Evolutionary conservation across 2,113 vertebrate species (phyloP).

Genomic region (Macquaria ambigua): DNA sequence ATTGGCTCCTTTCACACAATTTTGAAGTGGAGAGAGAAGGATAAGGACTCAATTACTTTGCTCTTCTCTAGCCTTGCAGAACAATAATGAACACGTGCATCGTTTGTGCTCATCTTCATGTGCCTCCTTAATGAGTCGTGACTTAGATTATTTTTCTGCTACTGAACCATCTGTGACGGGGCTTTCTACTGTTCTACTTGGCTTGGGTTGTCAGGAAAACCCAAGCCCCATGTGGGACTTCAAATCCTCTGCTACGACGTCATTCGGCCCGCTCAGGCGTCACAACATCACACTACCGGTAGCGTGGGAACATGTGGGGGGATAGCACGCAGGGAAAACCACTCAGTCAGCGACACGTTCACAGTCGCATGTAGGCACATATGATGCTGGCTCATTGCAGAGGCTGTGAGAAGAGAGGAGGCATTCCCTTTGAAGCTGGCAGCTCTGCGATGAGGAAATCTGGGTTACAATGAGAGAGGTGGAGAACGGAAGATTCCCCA

Average conservation of each 20-base stretch:
- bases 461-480: constrained; percentile 56
- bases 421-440: constrained; percentile 74
- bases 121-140: constrained; percentile 14
- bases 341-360: constrained; percentile 43
- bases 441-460: constrained; percentile 61
- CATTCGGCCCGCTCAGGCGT: constrained; percentile 15
- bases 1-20: constrained; percentile 7
- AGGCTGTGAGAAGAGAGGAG: constrained; percentile 45
- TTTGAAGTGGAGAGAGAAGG: not conserved
- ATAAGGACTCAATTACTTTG: not conserved
- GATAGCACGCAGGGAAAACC: constrained; percentile 33
- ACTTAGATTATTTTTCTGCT: not conserved
- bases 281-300: not conserved
- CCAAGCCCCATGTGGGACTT: constrained; percentile 21
- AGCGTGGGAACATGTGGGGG: constrained; percentile 2
- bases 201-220: constrained; percentile 32
- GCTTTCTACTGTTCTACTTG: constrained; percentile 2
- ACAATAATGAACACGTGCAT: not conserved
- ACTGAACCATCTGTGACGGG: not conserved
- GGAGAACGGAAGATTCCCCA: constrained; percentile 31
- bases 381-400: constrained; percentile 32
- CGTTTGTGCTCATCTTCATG: not conserved
- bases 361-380: not conserved
- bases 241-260: constrained; percentile 46
- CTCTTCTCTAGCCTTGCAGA: not conserved